Evolutionary conservation across 2,797 vertebrate species (phyloP), one percentile per base, ranked within the genome.

Genomic region (Rhynchonycteris naso): DNA sequence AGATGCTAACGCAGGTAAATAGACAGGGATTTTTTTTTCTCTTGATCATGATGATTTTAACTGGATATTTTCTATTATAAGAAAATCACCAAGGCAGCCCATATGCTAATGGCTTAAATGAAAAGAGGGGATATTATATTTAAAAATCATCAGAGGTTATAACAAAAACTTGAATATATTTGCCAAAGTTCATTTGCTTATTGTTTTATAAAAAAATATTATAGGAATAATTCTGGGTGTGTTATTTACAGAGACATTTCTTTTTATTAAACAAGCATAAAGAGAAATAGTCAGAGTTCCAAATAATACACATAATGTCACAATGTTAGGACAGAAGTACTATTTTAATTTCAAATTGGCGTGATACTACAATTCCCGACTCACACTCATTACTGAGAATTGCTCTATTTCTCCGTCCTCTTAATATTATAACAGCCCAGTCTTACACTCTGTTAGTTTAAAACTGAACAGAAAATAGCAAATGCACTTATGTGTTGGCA

Each of bases 41-140:
- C 33, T 58, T 56, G 13, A 22, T 76, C 9, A 82, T 59, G 33
- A 19, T 68, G 0, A 92, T 75, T 86, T 91, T 30, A 61, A 68
- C 59, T 75, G 68, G 83, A 38, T 74, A 56, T 86, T 84, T 95
- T 65, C 13, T 43, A 47, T 76, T 80, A 79, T 71, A 69, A 93
- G 47, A 69, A 90, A 83, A 74, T 78, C 16, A 95, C 26, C 7
- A 66, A 26, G 15, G 1, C 13, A 50, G 22, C 4, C 1, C 4
- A 47, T 1, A 80, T 72, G 5, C 47, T 85, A n/a, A 75, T 5
- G 2, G 19, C 16, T 61, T 88, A 50, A 80, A 71, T 84, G 30
- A 58, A 88, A 54, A 13, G 78, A 52, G 2, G 1, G 4, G 4
- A 33, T 5, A 35, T 63, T 75, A 22, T 59, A 38, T 59, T 71